Evolutionary conservation across 2,888 invertebrate species (phyloP).

Genomic region (Alviniconcha strummeri): DNA sequence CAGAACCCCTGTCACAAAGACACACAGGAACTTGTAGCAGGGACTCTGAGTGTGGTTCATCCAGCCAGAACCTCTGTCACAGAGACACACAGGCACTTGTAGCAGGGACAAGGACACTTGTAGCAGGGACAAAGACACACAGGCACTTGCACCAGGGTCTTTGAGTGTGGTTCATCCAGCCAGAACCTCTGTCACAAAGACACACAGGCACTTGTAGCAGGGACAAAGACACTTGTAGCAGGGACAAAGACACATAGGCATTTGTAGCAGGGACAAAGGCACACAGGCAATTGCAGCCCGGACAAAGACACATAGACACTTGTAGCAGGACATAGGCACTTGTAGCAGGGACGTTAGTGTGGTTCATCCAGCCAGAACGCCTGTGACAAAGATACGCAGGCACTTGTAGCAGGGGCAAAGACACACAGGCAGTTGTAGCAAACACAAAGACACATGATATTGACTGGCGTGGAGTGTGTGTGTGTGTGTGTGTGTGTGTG

Average conservation of each 20-base stretch:
- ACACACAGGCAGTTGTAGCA: not conserved
- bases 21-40: constrained; percentile 31
- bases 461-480: not conserved
- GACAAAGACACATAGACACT: not conserved
- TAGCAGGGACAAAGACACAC: not conserved
- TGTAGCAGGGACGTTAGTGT: no score
- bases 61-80: constrained; percentile 44
- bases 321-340: no score
- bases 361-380: no score
- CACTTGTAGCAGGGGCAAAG: not conserved
- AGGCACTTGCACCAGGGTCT: constrained; percentile 37
- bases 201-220: no score
- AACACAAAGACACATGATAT: not conserved
- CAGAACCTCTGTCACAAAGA: constrained; percentile 41
- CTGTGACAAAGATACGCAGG: not conserved
- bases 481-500: not conserved
- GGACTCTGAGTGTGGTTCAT: constrained; percentile 39
- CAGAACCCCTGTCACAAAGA: constrained; percentile 41
- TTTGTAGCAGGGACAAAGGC: constrained; percentile 35
- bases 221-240: constrained; percentile 33
- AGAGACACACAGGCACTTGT: no score
- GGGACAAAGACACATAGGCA: not conserved
- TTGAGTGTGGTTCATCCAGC: constrained; percentile 38
- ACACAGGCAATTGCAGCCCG: constrained; percentile 27
- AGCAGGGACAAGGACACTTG: no score